Evolutionary conservation across 2,888 invertebrate genomes (phyloP).

Genomic region (Drosophila melanosoma): DNA sequence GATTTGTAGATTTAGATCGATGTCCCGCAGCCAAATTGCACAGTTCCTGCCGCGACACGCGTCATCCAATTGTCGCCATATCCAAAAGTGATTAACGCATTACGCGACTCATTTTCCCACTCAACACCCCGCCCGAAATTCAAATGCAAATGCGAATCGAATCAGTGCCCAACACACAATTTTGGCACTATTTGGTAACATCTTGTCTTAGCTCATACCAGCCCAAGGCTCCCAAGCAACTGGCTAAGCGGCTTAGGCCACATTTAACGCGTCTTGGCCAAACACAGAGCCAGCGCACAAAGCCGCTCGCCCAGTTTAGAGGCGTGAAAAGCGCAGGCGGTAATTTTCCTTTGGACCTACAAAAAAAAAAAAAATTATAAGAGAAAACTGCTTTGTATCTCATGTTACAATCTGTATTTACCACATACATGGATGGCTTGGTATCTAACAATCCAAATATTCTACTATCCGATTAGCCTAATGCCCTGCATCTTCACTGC

Average conservation of each 20-base stretch:
- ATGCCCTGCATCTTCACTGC: slow-evolving; percentile 55
- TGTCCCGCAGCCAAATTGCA: slow-evolving; percentile 61
- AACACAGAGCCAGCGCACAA: slow-evolving; percentile 55
- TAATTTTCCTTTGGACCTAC: slow-evolving; percentile 52
- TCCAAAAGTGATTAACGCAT: slow-evolving; percentile 78
- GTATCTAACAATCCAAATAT: slow-evolving; percentile 36
- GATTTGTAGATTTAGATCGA: slow-evolving; percentile 62
- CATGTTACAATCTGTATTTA: slow-evolving; percentile 26
- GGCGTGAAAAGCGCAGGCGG: slow-evolving; percentile 78
- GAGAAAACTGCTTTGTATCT: slow-evolving; percentile 3
- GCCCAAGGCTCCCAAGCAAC: slow-evolving; percentile 16
- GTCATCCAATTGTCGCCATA: slow-evolving; percentile 72
- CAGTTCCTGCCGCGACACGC: slow-evolving; percentile 72
- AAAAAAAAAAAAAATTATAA: not conserved
- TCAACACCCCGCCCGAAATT: slow-evolving; percentile 6
- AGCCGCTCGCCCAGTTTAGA: slow-evolving; percentile 44
- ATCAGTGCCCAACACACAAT: slow-evolving; percentile 18
- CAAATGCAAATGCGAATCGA: slow-evolving; percentile 67
- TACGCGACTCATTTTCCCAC: slow-evolving; percentile 40
- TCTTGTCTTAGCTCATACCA: slow-evolving; percentile 40
- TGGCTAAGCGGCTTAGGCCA: slow-evolving; percentile 79
- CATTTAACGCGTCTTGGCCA: slow-evolving; percentile 78
- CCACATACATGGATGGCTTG: slow-evolving; percentile 6
- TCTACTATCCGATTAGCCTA: slow-evolving; percentile 78
- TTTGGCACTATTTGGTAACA: slow-evolving; percentile 43